Conservation (phyloP, 2,888 invertebrate genomes). For the Hyppa rectilinea region DNA sequence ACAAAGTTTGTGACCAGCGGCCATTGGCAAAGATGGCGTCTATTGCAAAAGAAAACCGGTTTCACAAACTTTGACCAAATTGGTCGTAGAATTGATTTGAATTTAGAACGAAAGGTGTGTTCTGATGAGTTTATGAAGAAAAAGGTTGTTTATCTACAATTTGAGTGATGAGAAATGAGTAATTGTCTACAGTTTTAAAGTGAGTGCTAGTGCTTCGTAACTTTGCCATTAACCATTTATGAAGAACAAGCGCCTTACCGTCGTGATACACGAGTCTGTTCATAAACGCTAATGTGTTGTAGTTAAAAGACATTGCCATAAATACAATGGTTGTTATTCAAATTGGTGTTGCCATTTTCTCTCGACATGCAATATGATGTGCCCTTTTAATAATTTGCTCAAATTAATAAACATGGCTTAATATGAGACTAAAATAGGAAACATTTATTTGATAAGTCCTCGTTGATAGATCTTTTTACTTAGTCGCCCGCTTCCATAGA, state of each 20-base stretch:
- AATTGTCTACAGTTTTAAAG: no score
- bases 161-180: not conserved
- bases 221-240: conserved; percentile 9
- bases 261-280: conserved; percentile 25
- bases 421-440: not conserved
- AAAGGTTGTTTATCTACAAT: not conserved
- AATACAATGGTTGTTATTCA: conserved; percentile 9
- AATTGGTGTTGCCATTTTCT: conserved; percentile 27
- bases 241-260: conserved; percentile 10
- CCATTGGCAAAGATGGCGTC: conserved; percentile 46
- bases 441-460: not conserved
- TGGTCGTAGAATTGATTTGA: conserved; percentile 47
- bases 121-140: conserved; percentile 20
- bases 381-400: not conserved
- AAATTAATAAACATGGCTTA: not conserved
- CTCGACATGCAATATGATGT: not conserved
- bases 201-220: not conserved
- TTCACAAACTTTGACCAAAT: conserved; percentile 48
- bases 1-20: conserved; percentile 44
- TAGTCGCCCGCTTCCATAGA: not conserved
- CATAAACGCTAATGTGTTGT: conserved; percentile 23
- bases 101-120: conserved; percentile 50
- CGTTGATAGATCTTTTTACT: not conserved
- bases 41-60: conserved; percentile 57
- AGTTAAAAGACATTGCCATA: conserved; percentile 10